Evolutionary conservation across 2,888 invertebrate species (phyloP).

Genomic region (Lacanobia wlatinum): DNA sequence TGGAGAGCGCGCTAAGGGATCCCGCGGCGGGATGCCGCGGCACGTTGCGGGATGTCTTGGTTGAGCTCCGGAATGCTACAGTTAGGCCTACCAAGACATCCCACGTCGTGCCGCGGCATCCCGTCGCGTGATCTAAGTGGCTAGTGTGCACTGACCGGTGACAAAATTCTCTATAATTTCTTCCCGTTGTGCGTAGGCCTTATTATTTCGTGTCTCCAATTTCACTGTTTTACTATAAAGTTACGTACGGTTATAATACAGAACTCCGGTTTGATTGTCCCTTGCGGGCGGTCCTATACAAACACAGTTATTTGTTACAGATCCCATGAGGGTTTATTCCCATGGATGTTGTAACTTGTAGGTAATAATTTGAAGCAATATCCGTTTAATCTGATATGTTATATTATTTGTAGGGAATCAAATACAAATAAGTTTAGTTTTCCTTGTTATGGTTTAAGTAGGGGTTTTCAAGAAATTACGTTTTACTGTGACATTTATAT

Average conservation of each 20-base stretch:
- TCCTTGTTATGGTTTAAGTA: not conserved
- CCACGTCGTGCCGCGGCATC: no score
- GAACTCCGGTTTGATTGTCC: constrained; percentile 24
- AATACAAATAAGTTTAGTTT: constrained; percentile 8
- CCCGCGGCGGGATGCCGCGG: no score
- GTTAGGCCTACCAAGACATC: no score
- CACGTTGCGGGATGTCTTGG: no score
- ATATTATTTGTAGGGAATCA: not conserved
- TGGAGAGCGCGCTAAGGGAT: no score
- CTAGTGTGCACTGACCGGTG: no score
- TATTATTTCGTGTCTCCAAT: constrained; percentile 20
- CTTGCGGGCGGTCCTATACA: constrained; percentile 38
- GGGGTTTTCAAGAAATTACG: not conserved
- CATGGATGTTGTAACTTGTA: constrained; percentile 10
- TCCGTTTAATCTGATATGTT: constrained; percentile 8
- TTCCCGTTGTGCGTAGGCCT: no score
- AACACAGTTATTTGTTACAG: constrained; percentile 41
- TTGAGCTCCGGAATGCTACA: no score
- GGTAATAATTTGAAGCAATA: constrained; percentile 13
- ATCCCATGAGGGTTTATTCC: constrained; percentile 2
- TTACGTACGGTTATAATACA: constrained; percentile 23
- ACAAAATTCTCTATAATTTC: no score
- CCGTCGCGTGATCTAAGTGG: no score
- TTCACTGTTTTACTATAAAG: constrained; percentile 24
- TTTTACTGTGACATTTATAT: no score